Evolutionary conservation across 1,140 invertebrate species (phyloP), one percentile per base, ranked within the genome.

Genomic region (Neuroterus valhalla): DNA sequence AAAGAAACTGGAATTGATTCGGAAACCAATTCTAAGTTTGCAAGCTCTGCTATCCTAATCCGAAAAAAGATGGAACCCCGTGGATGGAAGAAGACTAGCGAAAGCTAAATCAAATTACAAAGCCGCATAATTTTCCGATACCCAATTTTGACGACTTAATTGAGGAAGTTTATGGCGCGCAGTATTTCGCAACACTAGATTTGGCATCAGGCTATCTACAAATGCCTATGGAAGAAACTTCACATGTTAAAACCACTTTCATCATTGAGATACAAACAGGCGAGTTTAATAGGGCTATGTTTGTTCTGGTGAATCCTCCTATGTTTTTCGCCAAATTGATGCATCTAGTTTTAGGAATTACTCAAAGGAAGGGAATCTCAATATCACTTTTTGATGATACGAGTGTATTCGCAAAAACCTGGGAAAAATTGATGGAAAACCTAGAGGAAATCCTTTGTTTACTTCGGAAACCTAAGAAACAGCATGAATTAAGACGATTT

Each of bases 321-420:
- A 70, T 38, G 71, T 70, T 52, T 23, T 78, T 78, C 21, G 70
- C 72, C 1, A 78, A 75, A 31, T 45, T 78, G 4, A 78, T 78
- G 72, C 66, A 70, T 23, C 45, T 44, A 17, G 19, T 78, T 19
- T 52, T 78, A 0, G 70, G 76, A 4, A 23, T 52, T 48, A 23
- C 43, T 15, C 23, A n/a, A n/a, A n/a, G n/a, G n/a, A 44, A 68
- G 44, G 15, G 73, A 1, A 71, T 70, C 1, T 78, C 75, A 66
- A 78, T 78, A 17, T 71, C 67, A 3, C 71, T 75, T 71, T n/a
- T n/a, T n/a, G n/a, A n/a, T 66, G n/a, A n/a, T n/a, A n/a, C n/a
- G n/a, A n/a, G n/a, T n/a, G n/a, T n/a, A n/a, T n/a, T n/a, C n/a
- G n/a, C 17, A 5, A 44, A 68, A 11, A 78, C 44, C n/a, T n/a